These are phyloP conservation scores for Pegoplata infirma DNA, from an alignment of 2,888 invertebrate genomes.

Conservation along the genomic window DNA sequence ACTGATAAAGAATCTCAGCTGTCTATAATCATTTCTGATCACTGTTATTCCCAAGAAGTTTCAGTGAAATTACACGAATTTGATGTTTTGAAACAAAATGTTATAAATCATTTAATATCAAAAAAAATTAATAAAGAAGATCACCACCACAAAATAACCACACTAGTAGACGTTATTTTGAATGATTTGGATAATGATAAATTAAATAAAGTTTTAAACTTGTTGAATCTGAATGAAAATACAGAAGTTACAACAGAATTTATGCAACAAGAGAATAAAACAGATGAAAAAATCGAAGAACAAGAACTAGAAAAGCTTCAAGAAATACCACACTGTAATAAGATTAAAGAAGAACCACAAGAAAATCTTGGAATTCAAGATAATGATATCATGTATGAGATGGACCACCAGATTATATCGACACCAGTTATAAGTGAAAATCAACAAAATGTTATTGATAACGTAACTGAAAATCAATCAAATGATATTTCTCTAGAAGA, in stretches of 20 bases:
- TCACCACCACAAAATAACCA: slow-evolving; percentile 16
- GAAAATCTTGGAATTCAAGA: background rate
- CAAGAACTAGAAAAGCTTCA: background rate
- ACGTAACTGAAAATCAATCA: background rate
- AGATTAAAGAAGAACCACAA: background rate
- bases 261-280: background rate
- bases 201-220: slow-evolving; percentile 29
- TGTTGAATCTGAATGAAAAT: slow-evolving; percentile 17
- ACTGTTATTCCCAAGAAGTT: slow-evolving; percentile 56
- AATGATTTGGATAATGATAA: slow-evolving; percentile 39
- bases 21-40: slow-evolving; percentile 50
- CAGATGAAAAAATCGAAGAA: background rate
- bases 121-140: slow-evolving; percentile 8
- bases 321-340: too few relatives aligned
- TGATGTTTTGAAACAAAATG: slow-evolving; percentile 45
- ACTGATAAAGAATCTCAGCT: slow-evolving; percentile 19
- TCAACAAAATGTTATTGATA: background rate
- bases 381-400: background rate
- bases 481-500: background rate
- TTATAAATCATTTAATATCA: slow-evolving; percentile 31
- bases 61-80: slow-evolving; percentile 3
- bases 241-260: background rate
- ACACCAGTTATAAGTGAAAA: background rate
- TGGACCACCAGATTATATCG: too few relatives aligned
- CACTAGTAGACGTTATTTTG: slow-evolving; percentile 35